Evolutionary conservation across 2,113 vertebrate genomes (phyloP).

Genomic region (Hydrolagus affinis): DNA sequence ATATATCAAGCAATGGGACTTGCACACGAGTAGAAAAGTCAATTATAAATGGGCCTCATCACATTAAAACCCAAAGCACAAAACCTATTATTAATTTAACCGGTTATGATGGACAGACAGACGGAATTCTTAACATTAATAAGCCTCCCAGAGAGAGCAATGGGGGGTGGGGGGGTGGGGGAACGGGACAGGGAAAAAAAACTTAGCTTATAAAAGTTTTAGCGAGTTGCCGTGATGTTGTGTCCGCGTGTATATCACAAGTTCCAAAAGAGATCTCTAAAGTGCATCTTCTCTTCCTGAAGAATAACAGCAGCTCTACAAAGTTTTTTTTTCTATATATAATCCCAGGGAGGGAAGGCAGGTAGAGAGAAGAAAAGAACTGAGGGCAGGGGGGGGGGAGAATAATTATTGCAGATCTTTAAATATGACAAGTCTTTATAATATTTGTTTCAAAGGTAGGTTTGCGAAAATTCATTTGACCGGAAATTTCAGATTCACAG

Average conservation of each 20-base stretch:
- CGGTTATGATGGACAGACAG: neutral
- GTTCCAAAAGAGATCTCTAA: conserved; percentile 45
- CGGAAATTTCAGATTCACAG: neutral
- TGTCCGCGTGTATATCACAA: neutral
- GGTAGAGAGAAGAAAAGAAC: no score
- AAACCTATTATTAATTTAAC: neutral
- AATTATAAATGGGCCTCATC: neutral
- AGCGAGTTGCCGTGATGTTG: neutral
- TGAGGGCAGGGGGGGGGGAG: no score
- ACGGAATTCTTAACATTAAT: conserved; percentile 5
- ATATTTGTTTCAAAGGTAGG: neutral
- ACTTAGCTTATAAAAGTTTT: neutral
- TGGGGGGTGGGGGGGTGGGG: no score
- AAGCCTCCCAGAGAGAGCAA: neutral
- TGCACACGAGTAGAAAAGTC: neutral
- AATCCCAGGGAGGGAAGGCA: neutral
- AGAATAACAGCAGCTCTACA: conserved; percentile 48
- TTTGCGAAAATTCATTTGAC: neutral
- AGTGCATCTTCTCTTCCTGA: conserved; percentile 52
- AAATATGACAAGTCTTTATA: neutral
- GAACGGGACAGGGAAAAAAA: neutral
- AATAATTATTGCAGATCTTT: no score
- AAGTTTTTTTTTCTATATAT: neutral
- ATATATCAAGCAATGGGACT: neutral
- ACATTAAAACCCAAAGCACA: neutral